Evolutionary conservation across 2,888 invertebrate species (phyloP).

Genomic region (Halictus quadricinctus): DNA sequence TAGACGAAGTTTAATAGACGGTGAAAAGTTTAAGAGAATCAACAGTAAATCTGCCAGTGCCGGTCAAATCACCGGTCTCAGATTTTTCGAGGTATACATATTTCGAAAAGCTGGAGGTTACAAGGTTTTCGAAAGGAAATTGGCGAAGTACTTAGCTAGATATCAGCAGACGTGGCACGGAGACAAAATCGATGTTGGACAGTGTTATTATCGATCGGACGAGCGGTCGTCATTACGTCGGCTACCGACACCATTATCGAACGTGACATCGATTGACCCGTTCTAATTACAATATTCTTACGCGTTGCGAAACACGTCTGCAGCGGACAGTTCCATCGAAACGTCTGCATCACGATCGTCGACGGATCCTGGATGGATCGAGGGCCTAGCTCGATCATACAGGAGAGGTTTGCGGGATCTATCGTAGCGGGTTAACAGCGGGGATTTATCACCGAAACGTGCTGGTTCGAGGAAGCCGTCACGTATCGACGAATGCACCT

Average conservation of each 20-base stretch:
- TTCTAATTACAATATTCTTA: conserved; percentile 44
- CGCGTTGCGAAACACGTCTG: conserved; percentile 25
- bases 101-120: not conserved
- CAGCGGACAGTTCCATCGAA: conserved; percentile 10
- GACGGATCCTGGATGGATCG: not conserved
- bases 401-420: not conserved
- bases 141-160: not conserved
- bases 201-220: not conserved
- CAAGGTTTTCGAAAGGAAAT: not conserved
- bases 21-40: no score
- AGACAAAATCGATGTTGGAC: not conserved
- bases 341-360: not conserved
- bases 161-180: not conserved
- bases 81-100: no score
- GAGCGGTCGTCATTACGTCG: not conserved
- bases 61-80: no score
- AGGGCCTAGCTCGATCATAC: not conserved
- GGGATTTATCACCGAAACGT: conserved; percentile 38
- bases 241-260: conserved; percentile 26
- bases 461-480: conserved; percentile 39
- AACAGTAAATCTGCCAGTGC: no score
- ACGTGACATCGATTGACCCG: conserved; percentile 47
- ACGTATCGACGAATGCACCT: conserved; percentile 58
- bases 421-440: not conserved
- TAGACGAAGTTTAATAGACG: no score